phyloP scores from a whole-genome alignment of 1,140 invertebrate species.

The Zaprionus ghesquierei region DNA sequence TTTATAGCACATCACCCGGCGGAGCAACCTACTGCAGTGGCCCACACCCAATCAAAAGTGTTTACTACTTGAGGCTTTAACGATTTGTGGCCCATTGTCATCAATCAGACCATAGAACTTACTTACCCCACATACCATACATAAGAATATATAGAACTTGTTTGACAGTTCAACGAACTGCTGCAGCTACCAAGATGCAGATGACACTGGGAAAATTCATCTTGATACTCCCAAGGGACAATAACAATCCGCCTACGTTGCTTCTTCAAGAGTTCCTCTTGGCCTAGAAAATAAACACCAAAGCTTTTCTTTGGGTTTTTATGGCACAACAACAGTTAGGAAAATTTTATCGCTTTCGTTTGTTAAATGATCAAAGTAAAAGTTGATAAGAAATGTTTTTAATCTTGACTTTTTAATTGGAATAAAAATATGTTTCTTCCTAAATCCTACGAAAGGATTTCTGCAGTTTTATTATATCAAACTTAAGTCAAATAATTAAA shows the following conservation, averaged over 20 bases:
- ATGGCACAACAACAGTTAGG: background rate
- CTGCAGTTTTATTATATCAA: too few species aligned
- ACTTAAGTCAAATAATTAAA: too few species aligned
- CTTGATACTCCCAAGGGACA: slow-evolving; percentile 1
- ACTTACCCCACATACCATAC: too few species aligned
- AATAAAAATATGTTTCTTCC: background rate
- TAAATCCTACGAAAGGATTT: too few species aligned
- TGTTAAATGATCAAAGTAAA: background rate
- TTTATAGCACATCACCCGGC: slow-evolving; percentile 49
- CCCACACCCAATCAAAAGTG: slow-evolving; percentile 56
- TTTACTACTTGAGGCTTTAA: slow-evolving; percentile 41
- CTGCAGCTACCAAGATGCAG: slow-evolving; percentile 15
- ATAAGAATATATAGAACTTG: slow-evolving; percentile 52
- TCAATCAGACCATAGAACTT: slow-evolving; percentile 50
- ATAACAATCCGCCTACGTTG: background rate
- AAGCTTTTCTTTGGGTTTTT: background rate
- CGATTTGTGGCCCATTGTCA: slow-evolving; percentile 39
- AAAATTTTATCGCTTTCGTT: background rate
- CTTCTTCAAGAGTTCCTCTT: background rate
- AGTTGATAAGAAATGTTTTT: too few species aligned
- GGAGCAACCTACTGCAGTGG: slow-evolving; percentile 35
- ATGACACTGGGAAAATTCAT: background rate
- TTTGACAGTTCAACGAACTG: slow-evolving; percentile 64
- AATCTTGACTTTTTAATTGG: background rate
- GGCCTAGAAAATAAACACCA: background rate